Evolutionary conservation across 2,888 invertebrate genomes (phyloP).

Genomic region (Zhuqinia jingwanae): DNA sequence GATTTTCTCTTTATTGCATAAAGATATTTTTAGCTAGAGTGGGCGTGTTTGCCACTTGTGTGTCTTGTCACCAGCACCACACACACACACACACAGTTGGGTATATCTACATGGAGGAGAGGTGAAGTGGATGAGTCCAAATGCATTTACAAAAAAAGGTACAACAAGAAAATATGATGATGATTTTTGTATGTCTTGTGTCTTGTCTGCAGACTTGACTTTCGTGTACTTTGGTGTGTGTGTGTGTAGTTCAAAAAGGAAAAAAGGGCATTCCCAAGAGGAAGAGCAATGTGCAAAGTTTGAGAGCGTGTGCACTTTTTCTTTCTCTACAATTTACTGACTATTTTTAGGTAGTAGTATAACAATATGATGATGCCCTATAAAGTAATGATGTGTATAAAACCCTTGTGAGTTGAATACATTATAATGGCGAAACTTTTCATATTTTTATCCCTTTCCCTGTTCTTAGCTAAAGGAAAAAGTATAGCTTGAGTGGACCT

Average conservation of each 20-base stretch:
- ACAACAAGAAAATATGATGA: slow-evolving; percentile 20
- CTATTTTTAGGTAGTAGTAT: slow-evolving; percentile 40
- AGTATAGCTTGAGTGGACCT: neutral
- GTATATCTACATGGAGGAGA: too few species aligned
- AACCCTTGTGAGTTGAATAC: slow-evolving; percentile 23
- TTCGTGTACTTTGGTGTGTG: neutral
- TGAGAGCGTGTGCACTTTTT: slow-evolving; percentile 7
- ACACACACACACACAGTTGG: too few species aligned
- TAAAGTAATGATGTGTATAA: slow-evolving; percentile 35
- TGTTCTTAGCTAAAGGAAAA: neutral
- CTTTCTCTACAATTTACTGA: slow-evolving; percentile 27
- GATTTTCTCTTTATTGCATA: slow-evolving; percentile 42
- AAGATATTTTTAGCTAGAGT: slow-evolving; percentile 22
- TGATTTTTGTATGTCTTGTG: slow-evolving; percentile 20
- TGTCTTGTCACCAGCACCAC: too few species aligned
- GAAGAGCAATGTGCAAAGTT: slow-evolving; percentile 54
- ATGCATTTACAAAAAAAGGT: neutral
- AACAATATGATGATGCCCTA: slow-evolving; percentile 19
- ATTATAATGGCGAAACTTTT: slow-evolving; percentile 56
- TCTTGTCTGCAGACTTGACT: slow-evolving; percentile 8
- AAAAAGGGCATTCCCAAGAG: slow-evolving; percentile 48
- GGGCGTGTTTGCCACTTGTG: neutral
- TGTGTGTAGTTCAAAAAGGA: slow-evolving; percentile 50
- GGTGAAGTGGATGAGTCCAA: slow-evolving; percentile 21
- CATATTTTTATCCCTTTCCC: slow-evolving; percentile 46